Base-by-base conservation (phyloP, 2,888 invertebrate species). In the Eledone cirrhosa region DNA sequence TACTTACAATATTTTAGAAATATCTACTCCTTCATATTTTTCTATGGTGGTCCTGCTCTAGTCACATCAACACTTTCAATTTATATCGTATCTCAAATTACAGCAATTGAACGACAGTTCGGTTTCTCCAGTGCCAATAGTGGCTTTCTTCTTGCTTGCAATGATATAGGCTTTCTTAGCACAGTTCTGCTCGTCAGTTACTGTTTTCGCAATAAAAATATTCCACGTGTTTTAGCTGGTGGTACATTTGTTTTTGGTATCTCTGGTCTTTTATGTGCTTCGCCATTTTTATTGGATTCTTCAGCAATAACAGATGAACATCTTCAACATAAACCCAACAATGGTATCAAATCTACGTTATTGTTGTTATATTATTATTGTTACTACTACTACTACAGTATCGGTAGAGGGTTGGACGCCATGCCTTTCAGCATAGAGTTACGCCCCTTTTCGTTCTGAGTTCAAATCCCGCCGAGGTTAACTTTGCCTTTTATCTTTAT, bases 121-220 rank as follows among this genome's bases (percentile, higher is more conserved):
- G 87, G 88, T 14, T 83, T 88, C 53, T 86, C 85, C 81, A 87
- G 86, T 80, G 83, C 86, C n/a, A 83, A 87, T 75, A 84, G 85
- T 4, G 88, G 88, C 0, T 80, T 88, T 29, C 80, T 88, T 14
- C 83, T 88, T 81, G 86, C 85, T 77, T 86, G 86, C 80, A 88
- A 88, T 79, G 87, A 88, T 80, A 83, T 88, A n/a, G 87, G 88
- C 48, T 88, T 84, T 80, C 80, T 88, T 77, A 27, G 78, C 13
- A 83, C 83, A 63, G 84, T 83, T 0, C 78, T 87, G 3, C 80
- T 84, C 69, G 81, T 85, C 69, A 84, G 84, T n/a, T 83, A 84
- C 78, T 81, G 85, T 27, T 81, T 85, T 3, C 79, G 84, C 78
- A 16, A 81, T 14, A 48, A 83, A 2, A 85, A 87, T 78, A 85